A percentile compares a stretch with the other conserved stretches of the same genome.
These are phyloP conservation scores for Megalops cyprinoides DNA, from an alignment of 2,797 vertebrate genomes.

Conservation along the genomic window DNA sequence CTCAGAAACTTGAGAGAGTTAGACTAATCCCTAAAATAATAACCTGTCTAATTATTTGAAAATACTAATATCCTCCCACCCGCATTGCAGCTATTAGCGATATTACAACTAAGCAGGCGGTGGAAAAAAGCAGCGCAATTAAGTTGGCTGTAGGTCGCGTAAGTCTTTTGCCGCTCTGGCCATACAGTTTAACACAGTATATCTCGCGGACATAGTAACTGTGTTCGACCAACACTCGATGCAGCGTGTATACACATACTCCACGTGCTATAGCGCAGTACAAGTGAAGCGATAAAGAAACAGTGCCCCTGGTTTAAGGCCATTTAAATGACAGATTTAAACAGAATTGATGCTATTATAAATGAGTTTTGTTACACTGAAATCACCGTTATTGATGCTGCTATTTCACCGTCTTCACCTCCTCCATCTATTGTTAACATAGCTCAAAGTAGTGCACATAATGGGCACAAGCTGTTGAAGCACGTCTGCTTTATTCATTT, in stretches of 20 bases:
- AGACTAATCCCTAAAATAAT: too few relatives aligned
- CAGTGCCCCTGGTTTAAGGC: not conserved
- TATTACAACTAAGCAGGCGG: not conserved
- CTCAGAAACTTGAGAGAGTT: not conserved
- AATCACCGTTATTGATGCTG: too few relatives aligned
- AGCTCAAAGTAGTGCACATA: too few relatives aligned
- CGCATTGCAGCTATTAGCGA: slow-evolving; percentile 11
- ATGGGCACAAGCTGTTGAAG: too few relatives aligned
- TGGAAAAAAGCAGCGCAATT: not conserved
- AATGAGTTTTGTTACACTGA: too few relatives aligned
- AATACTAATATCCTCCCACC: not conserved
- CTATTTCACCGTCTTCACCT: too few relatives aligned
- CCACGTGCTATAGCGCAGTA: slow-evolving; percentile 2
- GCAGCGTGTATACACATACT: not conserved
- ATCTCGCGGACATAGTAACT: not conserved
- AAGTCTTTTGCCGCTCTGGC: too few relatives aligned
- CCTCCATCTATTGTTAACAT: too few relatives aligned
- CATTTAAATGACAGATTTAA: not conserved
- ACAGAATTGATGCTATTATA: not conserved
- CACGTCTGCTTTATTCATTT: too few relatives aligned
- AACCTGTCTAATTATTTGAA: slow-evolving; percentile 1
- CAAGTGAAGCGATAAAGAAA: slow-evolving; percentile 1
- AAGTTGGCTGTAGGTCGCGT: not conserved
- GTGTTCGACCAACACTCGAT: not conserved
- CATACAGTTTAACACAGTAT: not conserved